A percentile compares a stretch with the other conserved stretches of the same genome.
phyloP scores from a whole-genome alignment of 2,888 invertebrate species.

The Cecidostiba fungosa region DNA sequence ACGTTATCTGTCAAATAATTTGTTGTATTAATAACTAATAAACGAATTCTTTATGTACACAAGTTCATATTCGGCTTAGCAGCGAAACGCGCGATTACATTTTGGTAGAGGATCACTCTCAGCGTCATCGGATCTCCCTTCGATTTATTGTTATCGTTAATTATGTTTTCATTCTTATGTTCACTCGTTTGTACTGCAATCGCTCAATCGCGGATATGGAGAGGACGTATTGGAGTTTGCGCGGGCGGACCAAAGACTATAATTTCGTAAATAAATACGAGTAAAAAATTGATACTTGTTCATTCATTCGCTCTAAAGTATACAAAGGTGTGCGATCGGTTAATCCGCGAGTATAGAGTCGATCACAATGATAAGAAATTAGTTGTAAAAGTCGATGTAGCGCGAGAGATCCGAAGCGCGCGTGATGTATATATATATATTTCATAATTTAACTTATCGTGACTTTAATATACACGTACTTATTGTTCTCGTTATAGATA shows the following conservation, averaged over 20 bases:
- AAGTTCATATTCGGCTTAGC: slow-evolving; percentile 68
- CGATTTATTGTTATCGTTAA: slow-evolving; percentile 36
- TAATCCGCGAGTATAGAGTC: slow-evolving; percentile 40
- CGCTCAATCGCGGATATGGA: slow-evolving; percentile 32
- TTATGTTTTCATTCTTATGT: slow-evolving; percentile 1
- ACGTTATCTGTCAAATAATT: slow-evolving; percentile 71
- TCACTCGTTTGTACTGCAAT: slow-evolving; percentile 42
- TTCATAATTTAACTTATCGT: slow-evolving; percentile 62
- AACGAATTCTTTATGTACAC: slow-evolving; percentile 76
- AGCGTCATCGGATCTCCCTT: slow-evolving; percentile 51
- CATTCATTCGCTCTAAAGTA: slow-evolving; percentile 40
- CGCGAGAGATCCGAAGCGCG: slow-evolving; percentile 58
- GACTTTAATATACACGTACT: slow-evolving; percentile 62
- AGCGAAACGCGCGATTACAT: slow-evolving; percentile 61
- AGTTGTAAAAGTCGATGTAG: slow-evolving; percentile 42
- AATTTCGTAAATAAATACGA: slow-evolving; percentile 38
- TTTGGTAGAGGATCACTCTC: slow-evolving; percentile 59
- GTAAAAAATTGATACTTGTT: slow-evolving; percentile 49
- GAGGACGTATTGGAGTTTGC: slow-evolving; percentile 40
- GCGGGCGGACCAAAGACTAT: slow-evolving; percentile 46
- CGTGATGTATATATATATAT: slow-evolving; percentile 47
- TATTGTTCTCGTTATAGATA: slow-evolving; percentile 61
- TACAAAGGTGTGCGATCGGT: slow-evolving; percentile 48
- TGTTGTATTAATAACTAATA: slow-evolving; percentile 74
- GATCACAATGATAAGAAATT: slow-evolving; percentile 30